phyloP scores from a whole-genome alignment of 2,797 vertebrate genomes.

The Capromys pilorides region DNA sequence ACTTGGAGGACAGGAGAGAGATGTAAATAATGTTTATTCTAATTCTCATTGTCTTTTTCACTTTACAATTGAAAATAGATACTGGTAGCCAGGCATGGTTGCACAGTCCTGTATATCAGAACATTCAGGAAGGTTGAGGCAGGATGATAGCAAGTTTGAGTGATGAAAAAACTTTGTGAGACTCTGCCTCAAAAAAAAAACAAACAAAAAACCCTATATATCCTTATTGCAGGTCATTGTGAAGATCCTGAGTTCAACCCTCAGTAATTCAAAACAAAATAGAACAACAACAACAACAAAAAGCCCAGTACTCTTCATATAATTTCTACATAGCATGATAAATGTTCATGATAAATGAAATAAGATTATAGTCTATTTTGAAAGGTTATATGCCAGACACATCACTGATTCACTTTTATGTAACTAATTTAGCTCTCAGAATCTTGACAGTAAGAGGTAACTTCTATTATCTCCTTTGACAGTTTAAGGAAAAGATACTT shows the following conservation, averaged over 20 bases:
- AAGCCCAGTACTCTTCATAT: not conserved
- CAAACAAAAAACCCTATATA: not conserved
- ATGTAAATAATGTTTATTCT: not conserved
- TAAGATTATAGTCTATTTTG: slow-evolving; percentile 9
- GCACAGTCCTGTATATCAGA: not conserved
- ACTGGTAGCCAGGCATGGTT: not conserved
- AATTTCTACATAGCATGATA: not conserved
- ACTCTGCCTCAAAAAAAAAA: not conserved
- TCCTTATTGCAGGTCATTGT: not conserved
- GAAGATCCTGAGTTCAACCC: not conserved
- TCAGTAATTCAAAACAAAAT: not conserved
- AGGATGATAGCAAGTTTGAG: not conserved
- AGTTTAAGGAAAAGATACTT: slow-evolving; percentile 11
- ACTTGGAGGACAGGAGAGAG: not conserved
- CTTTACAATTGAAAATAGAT: slow-evolving; percentile 1
- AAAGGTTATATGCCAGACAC: not conserved
- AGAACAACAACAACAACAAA: not conserved
- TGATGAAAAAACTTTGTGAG: not conserved
- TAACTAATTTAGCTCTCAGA: not conserved
- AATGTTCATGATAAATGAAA: not conserved
- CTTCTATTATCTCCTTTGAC: not conserved
- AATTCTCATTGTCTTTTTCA: slow-evolving; percentile 4
- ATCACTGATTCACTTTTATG: not conserved
- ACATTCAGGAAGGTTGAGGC: not conserved
- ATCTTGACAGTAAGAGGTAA: not conserved